Evolutionary conservation across 2,797 vertebrate species (phyloP).

Genomic region (Acanthurus leucopareius): DNA sequence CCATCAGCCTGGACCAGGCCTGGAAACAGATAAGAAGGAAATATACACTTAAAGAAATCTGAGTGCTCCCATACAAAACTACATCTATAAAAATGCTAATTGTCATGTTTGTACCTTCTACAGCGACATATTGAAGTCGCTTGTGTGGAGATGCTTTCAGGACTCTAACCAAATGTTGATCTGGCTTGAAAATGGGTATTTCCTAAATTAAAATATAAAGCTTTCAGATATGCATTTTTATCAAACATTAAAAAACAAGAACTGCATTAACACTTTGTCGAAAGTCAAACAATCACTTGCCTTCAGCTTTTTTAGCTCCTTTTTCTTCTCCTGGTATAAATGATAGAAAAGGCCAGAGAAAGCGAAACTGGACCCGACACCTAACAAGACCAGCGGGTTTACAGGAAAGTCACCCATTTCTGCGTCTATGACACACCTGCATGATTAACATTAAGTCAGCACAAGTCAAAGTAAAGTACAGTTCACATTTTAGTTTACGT

Average conservation of each 20-base stretch:
- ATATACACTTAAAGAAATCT: too few species aligned
- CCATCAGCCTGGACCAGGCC: conserved; percentile 81
- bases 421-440: conserved; percentile 6
- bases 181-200: conserved; percentile 82
- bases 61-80: background rate
- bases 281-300: conserved; percentile 19
- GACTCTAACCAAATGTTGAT: conserved; percentile 76
- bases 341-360: conserved; percentile 82
- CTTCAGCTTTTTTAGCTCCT: conserved; percentile 76
- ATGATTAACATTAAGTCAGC: background rate
- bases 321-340: conserved; percentile 78
- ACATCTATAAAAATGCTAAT: background rate
- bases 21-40: conserved; percentile 39
- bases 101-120: conserved; percentile 80
- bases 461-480: background rate
- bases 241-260: too few species aligned
- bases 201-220: conserved; percentile 61
- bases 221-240: background rate
- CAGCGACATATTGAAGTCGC: conserved; percentile 83
- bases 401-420: conserved; percentile 74
- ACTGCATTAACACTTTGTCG: background rate
- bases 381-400: conserved; percentile 73
- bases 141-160: conserved; percentile 72
- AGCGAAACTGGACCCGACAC: conserved; percentile 78
- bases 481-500: accelerated